Base-by-base conservation (phyloP, 2,797 vertebrate species). In the Pteronotus mesoamericanus region DNA sequence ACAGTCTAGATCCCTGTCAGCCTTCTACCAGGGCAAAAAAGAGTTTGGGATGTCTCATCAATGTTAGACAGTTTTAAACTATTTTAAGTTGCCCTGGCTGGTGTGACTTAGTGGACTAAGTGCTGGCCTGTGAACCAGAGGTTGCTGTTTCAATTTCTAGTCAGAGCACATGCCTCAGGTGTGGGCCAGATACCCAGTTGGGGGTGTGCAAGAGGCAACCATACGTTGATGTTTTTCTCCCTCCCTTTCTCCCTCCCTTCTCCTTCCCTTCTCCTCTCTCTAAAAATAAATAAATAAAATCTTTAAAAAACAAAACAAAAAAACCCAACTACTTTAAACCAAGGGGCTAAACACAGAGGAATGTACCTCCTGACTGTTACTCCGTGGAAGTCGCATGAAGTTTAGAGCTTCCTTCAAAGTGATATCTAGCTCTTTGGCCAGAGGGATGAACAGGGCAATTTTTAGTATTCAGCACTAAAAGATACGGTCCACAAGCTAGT, bases 351-450 rank as follows among this genome's bases (percentile, higher is more conserved):
- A 66, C 9, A 29, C 48, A 83, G 82, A 87, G 34, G 48, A 86
- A 57, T 24, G 19, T 48, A 34, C 19, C 2, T 77, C 39, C 9
- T 42, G n/a, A 48, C 61, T 39, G 12, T 93, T 74, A 46, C 21
- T 77, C 46, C 29, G 42, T 89, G 46, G 16, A 71, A 77, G 16
- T 57, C 9, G 11, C 32, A 39, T 82, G 34, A 57, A 68, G 9
- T 66, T 86, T 46, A 82, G 59, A 88, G 66, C 26, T 96, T 95
- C 19, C 59, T 88, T 68, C 59, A 51, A 92, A 87, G 16, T 88
- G 26, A 61, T 48, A 53, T 0, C 29, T 77, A 90, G 66, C 71
- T 88, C 32, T 53, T 39, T 74, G 39, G 19, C 68, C 15, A 15
- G 53, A 92, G 39, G 48, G 74, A 82, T 90, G 82, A 66, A 57